Percentiles rank a stretch among this genome's conserved stretches.
These are phyloP conservation scores for Brachionus angularis DNA, from an alignment of 1,140 invertebrate species.

Conservation along the genomic window DNA sequence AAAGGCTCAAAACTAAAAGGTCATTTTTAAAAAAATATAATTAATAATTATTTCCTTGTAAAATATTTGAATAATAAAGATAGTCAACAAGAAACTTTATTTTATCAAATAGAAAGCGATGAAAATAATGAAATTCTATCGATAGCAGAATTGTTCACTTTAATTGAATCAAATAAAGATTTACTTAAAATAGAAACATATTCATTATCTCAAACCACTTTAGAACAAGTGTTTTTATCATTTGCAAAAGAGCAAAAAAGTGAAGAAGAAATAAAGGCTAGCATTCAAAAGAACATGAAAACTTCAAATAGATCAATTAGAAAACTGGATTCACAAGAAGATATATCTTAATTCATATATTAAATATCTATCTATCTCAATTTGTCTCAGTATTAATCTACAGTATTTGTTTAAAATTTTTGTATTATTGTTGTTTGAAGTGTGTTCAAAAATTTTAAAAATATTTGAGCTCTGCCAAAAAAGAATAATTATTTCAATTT, in stretches of 20 bases:
- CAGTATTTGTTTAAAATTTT: no score
- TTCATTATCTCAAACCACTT: slow-evolving; percentile 60
- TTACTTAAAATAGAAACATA: slow-evolving; percentile 56
- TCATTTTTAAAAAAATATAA: no score
- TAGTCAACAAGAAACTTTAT: slow-evolving; percentile 34
- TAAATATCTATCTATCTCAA: no score
- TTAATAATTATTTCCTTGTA: no score
- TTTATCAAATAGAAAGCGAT: slow-evolving; percentile 40
- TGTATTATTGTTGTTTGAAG: no score
- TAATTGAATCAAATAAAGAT: slow-evolving; percentile 44
- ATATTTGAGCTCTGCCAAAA: no score
- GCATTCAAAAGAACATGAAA: slow-evolving; percentile 10
- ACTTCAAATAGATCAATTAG: not conserved
- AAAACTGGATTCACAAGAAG: no score
- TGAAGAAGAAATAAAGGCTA: slow-evolving; percentile 22
- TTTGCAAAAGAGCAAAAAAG: slow-evolving; percentile 42
- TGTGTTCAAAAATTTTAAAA: no score
- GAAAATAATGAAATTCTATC: slow-evolving; percentile 22
- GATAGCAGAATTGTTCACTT: slow-evolving; percentile 19
- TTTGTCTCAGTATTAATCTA: no score
- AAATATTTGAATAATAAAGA: no score
- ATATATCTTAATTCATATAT: no score
- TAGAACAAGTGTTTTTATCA: slow-evolving; percentile 58
- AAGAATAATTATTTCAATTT: no score
- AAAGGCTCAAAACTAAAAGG: slow-evolving; percentile 24